Evolutionary conservation across 2,888 invertebrate species (phyloP).

Genomic region (Meteorus cinctellus): DNA sequence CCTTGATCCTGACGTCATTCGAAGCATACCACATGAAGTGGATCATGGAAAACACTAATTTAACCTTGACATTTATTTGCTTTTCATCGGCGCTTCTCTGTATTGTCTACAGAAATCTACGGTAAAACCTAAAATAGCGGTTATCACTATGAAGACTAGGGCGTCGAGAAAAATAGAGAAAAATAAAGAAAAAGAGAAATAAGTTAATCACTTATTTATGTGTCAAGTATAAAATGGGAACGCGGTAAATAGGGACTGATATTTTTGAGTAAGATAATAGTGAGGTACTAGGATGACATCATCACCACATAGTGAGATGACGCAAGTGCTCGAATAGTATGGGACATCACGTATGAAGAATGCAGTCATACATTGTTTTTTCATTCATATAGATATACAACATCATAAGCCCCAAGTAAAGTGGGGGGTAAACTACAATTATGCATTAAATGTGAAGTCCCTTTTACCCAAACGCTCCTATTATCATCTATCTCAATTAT

Average conservation of each 20-base stretch:
- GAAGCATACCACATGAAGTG: not conserved
- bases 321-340: slow-evolving; percentile 62
- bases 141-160: too few relatives aligned
- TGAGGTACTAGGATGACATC: slow-evolving; percentile 65
- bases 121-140: too few relatives aligned
- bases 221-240: slow-evolving; percentile 19
- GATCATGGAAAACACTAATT: not conserved
- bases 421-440: too few relatives aligned
- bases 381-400: too few relatives aligned
- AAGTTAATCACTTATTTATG: not conserved
- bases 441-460: too few relatives aligned
- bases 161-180: not conserved
- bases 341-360: slow-evolving; percentile 56
- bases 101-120: too few relatives aligned
- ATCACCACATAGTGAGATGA: slow-evolving; percentile 69
- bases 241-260: slow-evolving; percentile 53
- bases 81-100: too few relatives aligned
- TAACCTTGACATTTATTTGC: not conserved
- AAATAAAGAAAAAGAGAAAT: not conserved
- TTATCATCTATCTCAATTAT: too few relatives aligned
- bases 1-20: too few relatives aligned
- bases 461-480: too few relatives aligned
- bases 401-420: not conserved
- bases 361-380: not conserved
- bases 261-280: slow-evolving; percentile 64